phyloP scores from a whole-genome alignment of 2,797 vertebrate genomes.

The Pangasius macronema region DNA sequence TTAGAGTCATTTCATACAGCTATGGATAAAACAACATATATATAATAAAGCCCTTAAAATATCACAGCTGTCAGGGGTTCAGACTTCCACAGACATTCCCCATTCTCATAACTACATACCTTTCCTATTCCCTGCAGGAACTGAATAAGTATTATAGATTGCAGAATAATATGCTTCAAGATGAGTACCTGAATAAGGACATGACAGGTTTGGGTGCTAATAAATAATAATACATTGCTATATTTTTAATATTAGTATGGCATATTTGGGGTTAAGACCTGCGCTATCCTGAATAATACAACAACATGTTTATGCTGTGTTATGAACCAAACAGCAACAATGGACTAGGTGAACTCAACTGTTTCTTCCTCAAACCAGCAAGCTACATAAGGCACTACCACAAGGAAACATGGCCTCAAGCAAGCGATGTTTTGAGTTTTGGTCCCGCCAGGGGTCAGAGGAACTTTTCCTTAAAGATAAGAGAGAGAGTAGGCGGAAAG shows the following conservation, averaged over 20 bases:
- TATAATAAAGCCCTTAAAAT: not conserved
- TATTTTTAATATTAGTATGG: not conserved
- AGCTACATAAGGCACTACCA: constrained; percentile 38
- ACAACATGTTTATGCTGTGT: constrained; percentile 11
- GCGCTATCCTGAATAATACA: not conserved
- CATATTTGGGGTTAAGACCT: not conserved
- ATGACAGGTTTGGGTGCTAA: not conserved
- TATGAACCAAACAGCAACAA: constrained; percentile 42
- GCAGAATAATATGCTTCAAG: not conserved
- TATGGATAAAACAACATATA: not conserved
- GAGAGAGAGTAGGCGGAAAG: constrained; percentile 48
- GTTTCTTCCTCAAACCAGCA: constrained; percentile 46
- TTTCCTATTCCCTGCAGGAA: not conserved
- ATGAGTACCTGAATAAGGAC: not conserved
- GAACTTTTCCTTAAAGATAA: constrained; percentile 73
- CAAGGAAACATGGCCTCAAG: constrained; percentile 54
- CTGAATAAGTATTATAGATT: not conserved
- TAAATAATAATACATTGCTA: not conserved
- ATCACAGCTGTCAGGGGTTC: not conserved
- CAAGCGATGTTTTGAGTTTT: constrained; percentile 59
- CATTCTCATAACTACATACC: not conserved
- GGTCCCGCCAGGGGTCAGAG: constrained; percentile 70
- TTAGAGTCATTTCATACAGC: not conserved
- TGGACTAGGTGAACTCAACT: constrained; percentile 47
- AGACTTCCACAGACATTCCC: not conserved